These are phyloP conservation scores for Rhinolophus ferrumequinum DNA, from an alignment of 2,113 vertebrate genomes.

Conservation along the genomic window DNA sequence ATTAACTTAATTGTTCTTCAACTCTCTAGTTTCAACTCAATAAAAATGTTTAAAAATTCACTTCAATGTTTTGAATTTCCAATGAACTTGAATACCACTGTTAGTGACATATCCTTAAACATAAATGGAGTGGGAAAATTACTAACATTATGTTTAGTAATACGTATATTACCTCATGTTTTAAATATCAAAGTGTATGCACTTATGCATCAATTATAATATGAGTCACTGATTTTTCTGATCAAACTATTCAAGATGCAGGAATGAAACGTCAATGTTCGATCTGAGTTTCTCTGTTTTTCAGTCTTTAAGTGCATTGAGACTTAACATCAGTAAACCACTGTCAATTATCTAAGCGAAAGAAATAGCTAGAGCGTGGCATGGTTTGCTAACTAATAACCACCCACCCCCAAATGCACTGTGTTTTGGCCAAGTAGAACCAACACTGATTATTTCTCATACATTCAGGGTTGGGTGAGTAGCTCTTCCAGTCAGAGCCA, in stretches of 20 bases:
- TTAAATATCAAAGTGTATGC: not conserved
- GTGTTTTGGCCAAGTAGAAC: not conserved
- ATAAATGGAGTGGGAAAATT: not conserved
- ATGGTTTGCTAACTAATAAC: not conserved
- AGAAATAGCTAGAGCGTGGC: not conserved
- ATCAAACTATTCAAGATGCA: not conserved
- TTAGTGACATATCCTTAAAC: slow-evolving; percentile 1
- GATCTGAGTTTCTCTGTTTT: not conserved
- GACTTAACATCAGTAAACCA: not conserved
- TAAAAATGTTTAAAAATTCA: slow-evolving; percentile 13
- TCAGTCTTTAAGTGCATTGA: not conserved
- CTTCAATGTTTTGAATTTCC: slow-evolving; percentile 26
- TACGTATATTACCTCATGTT: not conserved
- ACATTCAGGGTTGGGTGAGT: not conserved
- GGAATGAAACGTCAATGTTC: not conserved
- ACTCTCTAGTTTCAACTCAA: not conserved
- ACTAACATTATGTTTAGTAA: not conserved
- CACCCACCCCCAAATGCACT: too few species aligned
- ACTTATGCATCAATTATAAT: not conserved
- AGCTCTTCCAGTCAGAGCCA: not conserved
- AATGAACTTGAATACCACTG: not conserved
- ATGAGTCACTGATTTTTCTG: not conserved
- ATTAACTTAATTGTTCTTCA: slow-evolving; percentile 16
- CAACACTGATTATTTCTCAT: not conserved
- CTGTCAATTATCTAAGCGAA: not conserved